Base-by-base conservation (phyloP, 1,140 invertebrate genomes). In the Trissolcus basalis region DNA sequence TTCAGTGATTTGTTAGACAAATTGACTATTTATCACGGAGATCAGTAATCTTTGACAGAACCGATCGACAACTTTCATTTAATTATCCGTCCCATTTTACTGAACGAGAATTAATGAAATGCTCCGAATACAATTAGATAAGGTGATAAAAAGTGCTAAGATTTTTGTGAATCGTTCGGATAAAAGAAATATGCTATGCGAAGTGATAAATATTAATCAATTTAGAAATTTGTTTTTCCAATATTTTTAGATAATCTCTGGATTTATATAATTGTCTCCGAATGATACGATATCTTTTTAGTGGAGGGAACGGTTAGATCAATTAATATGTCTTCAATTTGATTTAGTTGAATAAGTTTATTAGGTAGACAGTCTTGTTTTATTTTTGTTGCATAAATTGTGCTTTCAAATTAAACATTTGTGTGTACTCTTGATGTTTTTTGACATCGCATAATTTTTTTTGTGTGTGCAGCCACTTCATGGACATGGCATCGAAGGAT, bases 401-500 rank as follows among this genome's bases (percentile, higher is more conserved):
- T 27, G 19, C 19, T 6, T 1, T 27, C 19, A 27, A 39, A 8
- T 33, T 35, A 45, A 50, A 49, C 51, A 64, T 61, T 60, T 45
- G 58, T 32, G 44, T 53, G 33, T 47, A n/a, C n/a, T n/a, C n/a
- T n/a, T n/a, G n/a, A n/a, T n/a, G n/a, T 15, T 55, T 51, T 69
- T 49, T 73, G 50, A 64, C 51, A 53, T 45, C 36, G 43, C 54
- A 56, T n/a, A n/a, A n/a, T 54, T n/a, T 14, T 61, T 50, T 61
- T 16, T 54, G 50, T 54, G 73, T 81, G 77, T 54, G 44, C 58
- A 86, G 85, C 80, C 63, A 79, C 78, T 63, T 70, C 54, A 79
- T 65, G 75, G 82, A 77, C 74, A 87, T 87, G 86, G 80, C 85
- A 75, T 78, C 81, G 68, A 79, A 78, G 47, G 81, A 81, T 54